Conservation (phyloP, 2,797 vertebrate species). For the Phoebastria nigripes region DNA sequence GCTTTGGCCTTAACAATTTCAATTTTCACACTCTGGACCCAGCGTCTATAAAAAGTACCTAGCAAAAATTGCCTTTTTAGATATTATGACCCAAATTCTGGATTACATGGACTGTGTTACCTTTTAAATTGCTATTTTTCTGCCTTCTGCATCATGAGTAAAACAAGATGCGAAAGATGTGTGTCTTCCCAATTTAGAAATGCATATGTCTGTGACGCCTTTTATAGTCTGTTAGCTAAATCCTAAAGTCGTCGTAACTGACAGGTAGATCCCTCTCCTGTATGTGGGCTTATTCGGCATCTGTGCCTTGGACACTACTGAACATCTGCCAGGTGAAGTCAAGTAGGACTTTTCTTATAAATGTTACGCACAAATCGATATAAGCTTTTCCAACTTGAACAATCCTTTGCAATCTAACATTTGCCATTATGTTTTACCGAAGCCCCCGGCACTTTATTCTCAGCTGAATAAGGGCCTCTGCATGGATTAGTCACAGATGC, state of each 20-base stretch:
- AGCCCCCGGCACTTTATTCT: background rate
- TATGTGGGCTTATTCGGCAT: background rate
- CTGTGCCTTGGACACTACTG: background rate
- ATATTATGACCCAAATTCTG: background rate
- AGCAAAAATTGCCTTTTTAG: background rate
- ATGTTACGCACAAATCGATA: fast-evolving
- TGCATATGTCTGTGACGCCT: background rate
- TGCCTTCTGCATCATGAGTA: background rate
- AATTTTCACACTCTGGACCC: background rate
- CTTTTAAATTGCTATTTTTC: background rate
- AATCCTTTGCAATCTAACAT: background rate
- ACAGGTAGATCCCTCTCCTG: background rate
- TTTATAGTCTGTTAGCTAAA: background rate
- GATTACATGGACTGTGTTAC: background rate
- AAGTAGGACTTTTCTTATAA: background rate
- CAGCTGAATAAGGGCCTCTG: background rate
- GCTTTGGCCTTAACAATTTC: background rate
- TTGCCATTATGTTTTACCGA: background rate
- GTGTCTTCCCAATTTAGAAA: background rate
- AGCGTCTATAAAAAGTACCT: background rate
- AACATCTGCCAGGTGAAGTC: background rate
- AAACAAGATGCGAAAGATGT: background rate
- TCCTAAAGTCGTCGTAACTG: fast-evolving
- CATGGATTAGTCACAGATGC: fast-evolving
- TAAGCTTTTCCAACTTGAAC: background rate